A percentile compares a stretch with the other conserved stretches of the same genome.
Conservation (phyloP, 2,113 vertebrate species). For the Microtus oregoni region DNA sequence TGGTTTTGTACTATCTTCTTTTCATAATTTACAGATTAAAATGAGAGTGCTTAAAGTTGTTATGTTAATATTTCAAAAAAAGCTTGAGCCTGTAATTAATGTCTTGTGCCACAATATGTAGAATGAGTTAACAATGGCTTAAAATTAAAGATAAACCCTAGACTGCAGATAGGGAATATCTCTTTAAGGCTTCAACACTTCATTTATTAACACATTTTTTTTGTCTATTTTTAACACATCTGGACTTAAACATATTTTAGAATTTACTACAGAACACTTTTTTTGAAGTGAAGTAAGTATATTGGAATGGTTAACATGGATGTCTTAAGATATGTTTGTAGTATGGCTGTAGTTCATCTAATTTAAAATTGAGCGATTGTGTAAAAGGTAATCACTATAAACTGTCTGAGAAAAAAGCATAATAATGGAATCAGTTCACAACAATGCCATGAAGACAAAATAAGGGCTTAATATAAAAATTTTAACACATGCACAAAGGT, state of each 20-base stretch:
- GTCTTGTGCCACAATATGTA: neutral
- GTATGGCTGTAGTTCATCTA: neutral
- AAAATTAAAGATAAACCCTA: conserved; percentile 9
- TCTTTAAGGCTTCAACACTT: neutral
- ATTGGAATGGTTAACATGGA: neutral
- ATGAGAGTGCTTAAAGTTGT: conserved; percentile 2
- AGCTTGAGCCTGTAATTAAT: neutral
- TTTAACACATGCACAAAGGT: neutral
- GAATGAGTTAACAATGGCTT: neutral
- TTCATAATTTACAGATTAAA: neutral
- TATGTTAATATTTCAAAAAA: conserved; percentile 26
- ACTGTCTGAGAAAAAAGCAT: neutral
- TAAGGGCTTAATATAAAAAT: neutral
- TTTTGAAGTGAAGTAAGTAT: neutral
- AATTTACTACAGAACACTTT: neutral
- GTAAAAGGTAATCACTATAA: neutral
- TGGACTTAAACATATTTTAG: neutral
- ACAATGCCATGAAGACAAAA: neutral
- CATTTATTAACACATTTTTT: conserved; percentile 13
- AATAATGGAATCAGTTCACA: neutral
- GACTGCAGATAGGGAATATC: neutral
- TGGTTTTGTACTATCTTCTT: conserved; percentile 18
- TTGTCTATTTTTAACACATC: neutral
- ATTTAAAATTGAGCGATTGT: neutral
- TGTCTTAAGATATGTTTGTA: neutral